Percentiles rank a stretch among this genome's conserved stretches.
phyloP scores from a whole-genome alignment of 2,888 invertebrate species.

The Toxonevra muliebris region DNA sequence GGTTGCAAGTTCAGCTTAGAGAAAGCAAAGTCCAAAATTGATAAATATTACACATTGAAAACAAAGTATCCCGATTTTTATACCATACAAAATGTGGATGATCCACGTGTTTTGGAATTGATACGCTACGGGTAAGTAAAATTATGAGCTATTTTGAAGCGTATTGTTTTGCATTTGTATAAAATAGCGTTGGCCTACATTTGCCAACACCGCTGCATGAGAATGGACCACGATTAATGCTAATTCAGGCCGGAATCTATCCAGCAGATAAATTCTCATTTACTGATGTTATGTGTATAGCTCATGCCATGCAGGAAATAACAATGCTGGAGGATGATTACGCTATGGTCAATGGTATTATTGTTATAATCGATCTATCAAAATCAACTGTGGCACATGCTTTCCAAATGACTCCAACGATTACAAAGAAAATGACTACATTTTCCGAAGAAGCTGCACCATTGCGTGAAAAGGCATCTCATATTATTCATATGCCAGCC shows the following conservation, averaged over 20 bases:
- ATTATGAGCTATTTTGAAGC: not conserved
- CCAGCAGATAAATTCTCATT: slow-evolving; percentile 65
- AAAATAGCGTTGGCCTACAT: slow-evolving; percentile 38
- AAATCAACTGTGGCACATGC: slow-evolving; percentile 67
- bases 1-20: slow-evolving; percentile 68
- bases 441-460: slow-evolving; percentile 71
- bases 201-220: slow-evolving; percentile 59
- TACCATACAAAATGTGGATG: slow-evolving; percentile 50
- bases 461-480: slow-evolving; percentile 69
- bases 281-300: slow-evolving; percentile 66
- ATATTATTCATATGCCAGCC: slow-evolving; percentile 69
- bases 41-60: slow-evolving; percentile 68
- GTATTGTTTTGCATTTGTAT: not conserved
- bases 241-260: slow-evolving; percentile 66
- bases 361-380: slow-evolving; percentile 69
- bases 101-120: slow-evolving; percentile 42
- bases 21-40: slow-evolving; percentile 67
- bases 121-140: slow-evolving; percentile 27
- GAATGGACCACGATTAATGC: slow-evolving; percentile 66
- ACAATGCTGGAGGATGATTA: slow-evolving; percentile 70
- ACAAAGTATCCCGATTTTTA: slow-evolving; percentile 70
- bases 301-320: slow-evolving; percentile 69
- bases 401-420: slow-evolving; percentile 68
- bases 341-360: slow-evolving; percentile 66
- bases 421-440: slow-evolving; percentile 69